phyloP scores from a whole-genome alignment of 2,888 invertebrate genomes.

The Petrolisthes cinctipes region DNA sequence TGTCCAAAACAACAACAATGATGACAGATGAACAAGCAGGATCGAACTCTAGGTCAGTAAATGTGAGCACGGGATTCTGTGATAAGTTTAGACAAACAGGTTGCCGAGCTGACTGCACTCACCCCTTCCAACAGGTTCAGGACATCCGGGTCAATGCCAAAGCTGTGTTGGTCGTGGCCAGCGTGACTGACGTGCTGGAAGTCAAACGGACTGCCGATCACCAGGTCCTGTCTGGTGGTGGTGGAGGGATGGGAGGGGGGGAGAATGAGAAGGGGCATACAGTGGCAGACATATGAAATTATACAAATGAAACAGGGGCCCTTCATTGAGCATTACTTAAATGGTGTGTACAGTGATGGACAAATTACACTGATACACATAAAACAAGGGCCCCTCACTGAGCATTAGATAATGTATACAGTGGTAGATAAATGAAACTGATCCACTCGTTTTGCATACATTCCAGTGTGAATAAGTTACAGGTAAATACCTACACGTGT shows the following conservation, averaged over 20 bases:
- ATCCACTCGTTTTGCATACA: too few relatives aligned
- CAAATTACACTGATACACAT: too few relatives aligned
- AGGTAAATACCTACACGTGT: too few relatives aligned
- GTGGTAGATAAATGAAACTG: too few relatives aligned
- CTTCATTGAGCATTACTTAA: too few relatives aligned
- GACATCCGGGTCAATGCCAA: conserved; percentile 75
- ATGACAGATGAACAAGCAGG: background rate
- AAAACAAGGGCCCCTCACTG: too few relatives aligned
- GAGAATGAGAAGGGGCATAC: background rate
- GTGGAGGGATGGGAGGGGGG: conserved; percentile 7
- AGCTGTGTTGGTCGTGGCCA: conserved; percentile 87
- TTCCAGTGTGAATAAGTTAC: too few relatives aligned
- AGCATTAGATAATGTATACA: too few relatives aligned
- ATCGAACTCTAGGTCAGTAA: background rate
- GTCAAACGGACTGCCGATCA: conserved; percentile 88
- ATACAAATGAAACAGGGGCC: too few relatives aligned
- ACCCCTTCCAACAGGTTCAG: conserved; percentile 78
- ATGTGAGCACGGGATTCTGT: background rate
- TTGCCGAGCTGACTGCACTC: conserved; percentile 34
- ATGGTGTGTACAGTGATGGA: too few relatives aligned
- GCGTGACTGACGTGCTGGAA: conserved; percentile 92
- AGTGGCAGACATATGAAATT: background rate
- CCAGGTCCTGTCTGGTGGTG: conserved; percentile 76
- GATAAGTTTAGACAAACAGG: background rate
- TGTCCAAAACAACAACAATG: background rate